Evolutionary conservation across 2,797 vertebrate genomes (phyloP), one percentile per base, ranked within the genome.

Genomic region (Anomalospiza imberbis): DNA sequence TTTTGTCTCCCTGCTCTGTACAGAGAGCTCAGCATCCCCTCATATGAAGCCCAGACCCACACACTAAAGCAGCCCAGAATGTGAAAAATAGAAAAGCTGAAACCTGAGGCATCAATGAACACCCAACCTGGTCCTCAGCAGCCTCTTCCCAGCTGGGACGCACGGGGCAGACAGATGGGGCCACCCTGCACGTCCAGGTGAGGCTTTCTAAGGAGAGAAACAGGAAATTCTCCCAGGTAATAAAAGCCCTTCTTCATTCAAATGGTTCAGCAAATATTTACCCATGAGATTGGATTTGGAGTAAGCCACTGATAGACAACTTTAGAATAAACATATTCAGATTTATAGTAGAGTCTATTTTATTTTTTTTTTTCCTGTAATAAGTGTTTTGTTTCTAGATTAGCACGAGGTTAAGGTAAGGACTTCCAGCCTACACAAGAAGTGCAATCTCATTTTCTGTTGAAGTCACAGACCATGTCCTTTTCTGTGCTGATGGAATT

Each of bases 311-410:
- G 60, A 9, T 25, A 3, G 60, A 65, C 51, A 42, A 1, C 70
- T 65, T 34, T 1, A 26, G 51, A 17, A 65, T 31, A 50, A 84
- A 34, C 44, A 50, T 31, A 13, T 34, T 48, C 8, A 21, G 25
- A 17, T 17, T 34, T 48, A 7, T 1, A 32, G 7, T 2, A 22
- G 28, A 11, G 51, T 13, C 4, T 7, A 5, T 19, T 45, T 53
- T 31, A 14, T 36, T 28, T 44, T n/a, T n/a, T n/a, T 25, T 32
- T 32, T 12, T 2, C 25, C 51, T 8, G 0, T 21, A 2, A 50
- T 14, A 48, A 65, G 31, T 4, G 17, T 65, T 40, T 73, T 84
- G 34, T 74, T 48, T 48, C 51, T 17, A 20, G 81, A 34, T 65
- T 26, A 57, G 17, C 11, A 0, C 2, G 60, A 34, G 44, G 36